These are phyloP conservation scores for Philopedon plagiatum DNA, from an alignment of 2,888 invertebrate species.

Conservation along the genomic window DNA sequence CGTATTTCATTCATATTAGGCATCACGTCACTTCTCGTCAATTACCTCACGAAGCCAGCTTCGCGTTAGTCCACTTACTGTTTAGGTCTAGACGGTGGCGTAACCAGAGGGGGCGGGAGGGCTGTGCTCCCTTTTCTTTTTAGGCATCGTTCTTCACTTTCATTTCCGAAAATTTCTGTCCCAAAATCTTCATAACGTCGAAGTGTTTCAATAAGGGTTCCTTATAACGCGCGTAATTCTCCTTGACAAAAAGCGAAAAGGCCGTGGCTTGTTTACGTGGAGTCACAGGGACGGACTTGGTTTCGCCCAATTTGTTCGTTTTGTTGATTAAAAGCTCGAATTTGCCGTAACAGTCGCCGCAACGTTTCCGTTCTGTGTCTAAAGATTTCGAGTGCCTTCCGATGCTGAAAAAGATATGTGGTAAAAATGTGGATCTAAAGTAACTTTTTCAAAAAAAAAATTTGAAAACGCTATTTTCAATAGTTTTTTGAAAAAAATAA, in stretches of 20 bases:
- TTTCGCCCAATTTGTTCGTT: conserved; percentile 74
- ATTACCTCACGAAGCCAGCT: no score
- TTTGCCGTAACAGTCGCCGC: conserved; percentile 82
- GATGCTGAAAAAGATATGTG: conserved; percentile 74
- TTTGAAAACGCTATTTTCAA: no score
- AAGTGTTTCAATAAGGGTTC: conserved; percentile 74
- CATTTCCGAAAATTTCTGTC: conserved; percentile 77
- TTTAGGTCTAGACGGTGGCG: no score
- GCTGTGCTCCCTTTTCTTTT: no score
- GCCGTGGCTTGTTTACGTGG: conserved; percentile 72
- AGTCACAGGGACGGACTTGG: conserved; percentile 70
- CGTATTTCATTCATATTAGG: no score
- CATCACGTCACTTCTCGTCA: no score
- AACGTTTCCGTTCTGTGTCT: conserved; percentile 79
- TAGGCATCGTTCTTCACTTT: conserved; percentile 64
- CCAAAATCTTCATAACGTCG: conserved; percentile 83
- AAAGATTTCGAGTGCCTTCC: conserved; percentile 87
- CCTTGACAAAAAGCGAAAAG: conserved; percentile 82
- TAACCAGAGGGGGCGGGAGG: no score
- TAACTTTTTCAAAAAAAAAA: no score
- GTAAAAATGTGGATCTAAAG: no score
- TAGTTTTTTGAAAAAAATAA: no score
- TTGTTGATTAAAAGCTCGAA: conserved; percentile 81
- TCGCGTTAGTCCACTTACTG: no score
- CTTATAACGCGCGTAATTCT: conserved; percentile 76